These are phyloP conservation scores for Takifugu rubripes DNA, from an alignment of 2,797 vertebrate genomes.

Conservation along the genomic window DNA sequence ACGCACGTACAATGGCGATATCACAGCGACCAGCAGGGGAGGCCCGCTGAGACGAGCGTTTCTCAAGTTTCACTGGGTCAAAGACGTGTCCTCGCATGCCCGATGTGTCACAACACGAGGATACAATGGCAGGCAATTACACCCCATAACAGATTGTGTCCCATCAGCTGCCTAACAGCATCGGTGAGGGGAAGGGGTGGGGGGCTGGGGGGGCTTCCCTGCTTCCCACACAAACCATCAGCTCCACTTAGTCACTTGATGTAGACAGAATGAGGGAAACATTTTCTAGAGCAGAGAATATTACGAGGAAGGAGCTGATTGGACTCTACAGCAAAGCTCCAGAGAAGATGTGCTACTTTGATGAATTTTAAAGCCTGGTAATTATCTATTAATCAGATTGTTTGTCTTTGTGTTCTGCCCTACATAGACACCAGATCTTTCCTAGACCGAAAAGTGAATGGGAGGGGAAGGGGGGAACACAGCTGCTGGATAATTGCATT, in stretches of 20 bases:
- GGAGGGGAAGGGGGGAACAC: slow-evolving; percentile 11
- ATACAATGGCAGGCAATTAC: too few species aligned
- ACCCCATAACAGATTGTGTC: too few species aligned
- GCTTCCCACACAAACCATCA: slow-evolving; percentile 15
- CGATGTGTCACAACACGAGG: too few species aligned
- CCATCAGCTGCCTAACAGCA: too few species aligned
- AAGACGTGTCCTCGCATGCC: too few species aligned
- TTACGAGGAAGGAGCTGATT: background rate
- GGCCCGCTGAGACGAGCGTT: too few species aligned
- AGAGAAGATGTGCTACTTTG: slow-evolving; percentile 43
- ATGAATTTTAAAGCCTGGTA: slow-evolving; percentile 56
- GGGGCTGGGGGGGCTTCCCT: slow-evolving; percentile 13
- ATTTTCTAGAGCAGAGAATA: slow-evolving; percentile 2
- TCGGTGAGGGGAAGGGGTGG: too few species aligned
- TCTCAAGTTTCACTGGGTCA: too few species aligned
- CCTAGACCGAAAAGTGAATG: background rate
- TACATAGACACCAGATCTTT: slow-evolving; percentile 22
- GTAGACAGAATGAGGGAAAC: slow-evolving; percentile 7
- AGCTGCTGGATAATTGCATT: slow-evolving; percentile 36
- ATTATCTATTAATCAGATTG: slow-evolving; percentile 59
- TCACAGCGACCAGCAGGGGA: too few species aligned
- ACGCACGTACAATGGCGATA: background rate
- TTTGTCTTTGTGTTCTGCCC: slow-evolving; percentile 46
- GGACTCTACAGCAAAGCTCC: background rate
- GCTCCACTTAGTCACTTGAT: slow-evolving; percentile 26